Percentiles rank a stretch among this genome's conserved stretches.
phyloP scores from a whole-genome alignment of 2,113 vertebrate species.

The Lichenostomus cassidix region DNA sequence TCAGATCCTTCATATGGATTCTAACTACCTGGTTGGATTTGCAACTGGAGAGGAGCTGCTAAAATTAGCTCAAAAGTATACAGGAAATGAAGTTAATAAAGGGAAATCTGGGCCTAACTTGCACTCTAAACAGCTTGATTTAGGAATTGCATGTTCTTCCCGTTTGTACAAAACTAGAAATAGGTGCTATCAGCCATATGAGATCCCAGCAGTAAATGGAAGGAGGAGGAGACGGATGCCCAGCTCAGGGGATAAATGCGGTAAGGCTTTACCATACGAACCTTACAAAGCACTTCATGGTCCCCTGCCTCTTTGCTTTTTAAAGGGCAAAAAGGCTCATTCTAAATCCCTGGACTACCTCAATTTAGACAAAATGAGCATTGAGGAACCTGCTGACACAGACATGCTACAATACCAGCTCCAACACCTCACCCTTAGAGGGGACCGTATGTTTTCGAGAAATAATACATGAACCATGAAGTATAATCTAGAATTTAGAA shows the following conservation, averaged over 20 bases:
- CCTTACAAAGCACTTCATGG: constrained; percentile 82
- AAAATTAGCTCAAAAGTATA: constrained; percentile 88
- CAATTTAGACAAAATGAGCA: constrained; percentile 93
- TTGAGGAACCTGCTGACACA: constrained; percentile 92
- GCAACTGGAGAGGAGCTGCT: constrained; percentile 92
- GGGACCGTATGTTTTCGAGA: constrained; percentile 86
- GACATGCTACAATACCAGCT: constrained; percentile 93
- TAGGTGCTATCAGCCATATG: constrained; percentile 93
- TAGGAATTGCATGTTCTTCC: constrained; percentile 82
- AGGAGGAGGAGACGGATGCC: constrained; percentile 87
- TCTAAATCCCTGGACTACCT: constrained; percentile 98
- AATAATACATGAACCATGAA: constrained; percentile 83
- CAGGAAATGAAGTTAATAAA: constrained; percentile 77
- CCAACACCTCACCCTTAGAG: constrained; percentile 90
- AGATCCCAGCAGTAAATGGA: constrained; percentile 87
- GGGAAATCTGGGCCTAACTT: constrained; percentile 74
- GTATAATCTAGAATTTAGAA: background rate
- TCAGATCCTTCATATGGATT: constrained; percentile 96
- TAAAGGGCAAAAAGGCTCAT: constrained; percentile 88
- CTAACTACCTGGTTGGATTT: constrained; percentile 94
- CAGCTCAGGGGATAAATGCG: constrained; percentile 90
- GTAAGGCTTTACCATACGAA: constrained; percentile 79
- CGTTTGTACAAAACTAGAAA: constrained; percentile 86
- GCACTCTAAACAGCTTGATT: constrained; percentile 79
- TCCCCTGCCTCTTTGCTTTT: constrained; percentile 88